A percentile compares a stretch with the other conserved stretches of the same genome.
These are phyloP conservation scores for Drosophila chauvacae DNA, from an alignment of 1,140 invertebrate species.

Conservation along the genomic window DNA sequence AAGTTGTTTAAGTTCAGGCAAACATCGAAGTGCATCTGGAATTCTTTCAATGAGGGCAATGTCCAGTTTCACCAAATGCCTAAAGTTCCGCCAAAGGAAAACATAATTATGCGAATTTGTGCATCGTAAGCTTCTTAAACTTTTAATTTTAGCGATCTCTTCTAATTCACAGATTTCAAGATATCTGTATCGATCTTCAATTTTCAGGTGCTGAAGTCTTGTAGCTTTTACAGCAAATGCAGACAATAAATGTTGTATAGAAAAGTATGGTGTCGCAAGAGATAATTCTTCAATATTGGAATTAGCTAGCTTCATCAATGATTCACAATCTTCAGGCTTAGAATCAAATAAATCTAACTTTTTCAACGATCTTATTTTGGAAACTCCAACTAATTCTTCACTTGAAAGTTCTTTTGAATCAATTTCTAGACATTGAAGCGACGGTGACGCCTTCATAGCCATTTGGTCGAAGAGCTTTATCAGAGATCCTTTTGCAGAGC, in stretches of 20 bases:
- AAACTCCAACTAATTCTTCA: not conserved
- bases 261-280: too few relatives aligned
- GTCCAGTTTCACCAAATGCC: too few relatives aligned
- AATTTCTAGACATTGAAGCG: not conserved
- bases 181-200: not conserved
- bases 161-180: not conserved
- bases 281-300: slow-evolving; percentile 5
- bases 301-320: not conserved
- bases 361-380: not conserved
- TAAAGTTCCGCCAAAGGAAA: too few relatives aligned
- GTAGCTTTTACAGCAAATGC: not conserved
- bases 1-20: too few relatives aligned
- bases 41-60: rapidly evolving
- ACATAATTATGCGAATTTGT: not conserved
- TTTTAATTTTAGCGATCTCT: not conserved
- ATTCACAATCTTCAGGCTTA: not conserved
- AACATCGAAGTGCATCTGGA: too few relatives aligned
- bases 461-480: not conserved
- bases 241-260: not conserved
- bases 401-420: not conserved
- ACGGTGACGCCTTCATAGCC: not conserved
- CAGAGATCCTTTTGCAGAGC: not conserved
- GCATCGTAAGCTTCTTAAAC: not conserved
- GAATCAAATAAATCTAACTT: not conserved
- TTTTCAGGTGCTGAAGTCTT: not conserved